These are phyloP conservation scores for Aphelenchoides fujianensis DNA, from an alignment of 1,140 invertebrate genomes.

Conservation along the genomic window DNA sequence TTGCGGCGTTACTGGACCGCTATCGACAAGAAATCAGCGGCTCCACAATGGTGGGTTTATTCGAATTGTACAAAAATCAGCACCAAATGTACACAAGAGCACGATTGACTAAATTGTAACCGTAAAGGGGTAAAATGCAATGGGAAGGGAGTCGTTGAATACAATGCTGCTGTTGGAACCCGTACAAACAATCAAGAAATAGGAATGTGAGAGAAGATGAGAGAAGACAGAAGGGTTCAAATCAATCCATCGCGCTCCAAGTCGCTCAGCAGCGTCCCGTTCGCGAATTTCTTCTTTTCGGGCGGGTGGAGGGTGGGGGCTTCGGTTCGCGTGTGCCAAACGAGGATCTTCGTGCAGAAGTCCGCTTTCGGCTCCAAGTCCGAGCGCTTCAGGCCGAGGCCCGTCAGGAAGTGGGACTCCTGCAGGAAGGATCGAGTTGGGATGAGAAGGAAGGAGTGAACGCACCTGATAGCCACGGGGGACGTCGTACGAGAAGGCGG, in stretches of 20 bases:
- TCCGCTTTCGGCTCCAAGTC: slow-evolving; percentile 59
- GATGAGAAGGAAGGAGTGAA: not conserved
- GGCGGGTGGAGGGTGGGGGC: slow-evolving; percentile 37
- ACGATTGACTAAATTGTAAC: not conserved
- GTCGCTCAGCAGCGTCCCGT: slow-evolving; percentile 17
- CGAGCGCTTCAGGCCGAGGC: slow-evolving; percentile 30
- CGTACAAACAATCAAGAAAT: no score
- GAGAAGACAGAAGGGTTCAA: not conserved
- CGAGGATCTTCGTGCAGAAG: slow-evolving; percentile 57
- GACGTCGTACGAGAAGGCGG: slow-evolving; percentile 49
- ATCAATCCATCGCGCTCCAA: slow-evolving; percentile 16
- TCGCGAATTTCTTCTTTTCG: slow-evolving; percentile 25
- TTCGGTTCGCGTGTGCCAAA: slow-evolving; percentile 59
- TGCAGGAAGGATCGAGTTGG: slow-evolving; percentile 31
- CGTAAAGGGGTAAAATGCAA: no score
- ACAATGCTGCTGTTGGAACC: no score
- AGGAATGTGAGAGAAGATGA: no score
- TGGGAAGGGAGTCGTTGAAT: no score
- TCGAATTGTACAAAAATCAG: slow-evolving; percentile 5
- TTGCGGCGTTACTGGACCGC: no score
- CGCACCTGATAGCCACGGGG: slow-evolving; percentile 57
- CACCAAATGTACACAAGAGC: not conserved
- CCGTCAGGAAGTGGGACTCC: slow-evolving; percentile 55
- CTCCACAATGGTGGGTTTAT: no score
- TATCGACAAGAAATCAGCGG: no score